Conservation (phyloP, 2,888 invertebrate genomes). For the Corbicula japonica region DNA sequence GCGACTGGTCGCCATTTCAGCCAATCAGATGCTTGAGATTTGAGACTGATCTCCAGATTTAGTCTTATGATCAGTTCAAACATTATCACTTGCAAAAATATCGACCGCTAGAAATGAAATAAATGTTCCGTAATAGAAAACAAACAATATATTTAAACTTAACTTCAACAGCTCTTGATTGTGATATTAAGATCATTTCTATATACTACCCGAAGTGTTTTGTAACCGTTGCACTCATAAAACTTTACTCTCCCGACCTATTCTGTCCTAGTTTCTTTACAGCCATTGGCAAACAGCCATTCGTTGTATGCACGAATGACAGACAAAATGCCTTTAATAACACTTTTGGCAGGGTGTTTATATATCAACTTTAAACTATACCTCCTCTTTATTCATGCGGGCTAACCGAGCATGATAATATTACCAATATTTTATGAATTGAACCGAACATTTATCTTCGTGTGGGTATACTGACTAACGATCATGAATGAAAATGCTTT, state of each 20-base stretch:
- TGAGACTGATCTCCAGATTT: no score
- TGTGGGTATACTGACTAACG: constrained; percentile 30
- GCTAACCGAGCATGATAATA: constrained; percentile 27
- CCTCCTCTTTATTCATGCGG: constrained; percentile 26
- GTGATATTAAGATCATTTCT: no score
- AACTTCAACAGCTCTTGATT: no score
- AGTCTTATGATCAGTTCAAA: no score
- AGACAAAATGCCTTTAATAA: constrained; percentile 22
- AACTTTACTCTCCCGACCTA: constrained; percentile 2
- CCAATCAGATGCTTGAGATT: no score
- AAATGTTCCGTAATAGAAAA: no score
- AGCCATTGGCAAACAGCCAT: constrained; percentile 34
- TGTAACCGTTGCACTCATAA: constrained; percentile 15
- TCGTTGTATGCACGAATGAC: constrained; percentile 24
- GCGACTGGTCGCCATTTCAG: no score
- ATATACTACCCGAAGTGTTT: no score
- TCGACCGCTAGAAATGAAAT: no score
- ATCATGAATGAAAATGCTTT: constrained; percentile 14
- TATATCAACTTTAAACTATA: constrained; percentile 20
- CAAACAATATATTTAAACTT: no score
- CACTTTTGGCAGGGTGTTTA: constrained; percentile 39
- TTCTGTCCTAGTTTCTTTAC: constrained; percentile 15
- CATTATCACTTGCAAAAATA: no score
- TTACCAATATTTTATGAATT: constrained; percentile 29
- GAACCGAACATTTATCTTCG: constrained; percentile 38